Conservation (phyloP, 1,140 invertebrate species). For the Amyelois transitella region DNA sequence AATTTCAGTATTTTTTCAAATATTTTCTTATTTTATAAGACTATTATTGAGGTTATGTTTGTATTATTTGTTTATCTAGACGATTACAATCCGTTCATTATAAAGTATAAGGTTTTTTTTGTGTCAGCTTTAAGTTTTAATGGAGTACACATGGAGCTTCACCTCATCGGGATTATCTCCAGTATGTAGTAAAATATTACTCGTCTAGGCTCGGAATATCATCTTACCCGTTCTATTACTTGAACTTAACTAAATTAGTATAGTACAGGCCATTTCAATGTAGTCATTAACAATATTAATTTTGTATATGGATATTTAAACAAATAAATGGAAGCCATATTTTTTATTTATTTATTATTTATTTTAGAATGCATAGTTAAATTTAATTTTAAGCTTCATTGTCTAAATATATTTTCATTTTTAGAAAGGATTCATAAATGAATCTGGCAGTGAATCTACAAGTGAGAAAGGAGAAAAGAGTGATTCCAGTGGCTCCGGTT, state of each 20-base stretch:
- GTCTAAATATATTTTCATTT: constrained; percentile 39
- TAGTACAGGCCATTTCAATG: no score
- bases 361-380: no score
- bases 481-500: constrained; percentile 77
- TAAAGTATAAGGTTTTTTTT: not conserved
- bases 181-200: not conserved
- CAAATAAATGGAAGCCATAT: no score
- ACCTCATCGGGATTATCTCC: not conserved
- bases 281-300: no score
- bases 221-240: not conserved
- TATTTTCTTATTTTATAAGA: not conserved
- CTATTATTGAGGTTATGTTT: constrained; percentile 5
- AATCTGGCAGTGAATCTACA: constrained; percentile 79
- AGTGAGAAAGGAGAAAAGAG: constrained; percentile 75
- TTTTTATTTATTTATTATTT: no score
- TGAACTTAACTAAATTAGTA: not conserved
- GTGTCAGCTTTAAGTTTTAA: not conserved
- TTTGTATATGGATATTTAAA: no score
- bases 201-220: not conserved
- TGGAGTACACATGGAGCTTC: not conserved
- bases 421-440: constrained; percentile 77
- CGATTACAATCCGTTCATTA: not conserved
- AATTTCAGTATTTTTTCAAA: not conserved
- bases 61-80: not conserved
- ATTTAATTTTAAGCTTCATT: no score